phyloP scores from a whole-genome alignment of 2,888 invertebrate species.

The Pseudeuparius sepicola region DNA sequence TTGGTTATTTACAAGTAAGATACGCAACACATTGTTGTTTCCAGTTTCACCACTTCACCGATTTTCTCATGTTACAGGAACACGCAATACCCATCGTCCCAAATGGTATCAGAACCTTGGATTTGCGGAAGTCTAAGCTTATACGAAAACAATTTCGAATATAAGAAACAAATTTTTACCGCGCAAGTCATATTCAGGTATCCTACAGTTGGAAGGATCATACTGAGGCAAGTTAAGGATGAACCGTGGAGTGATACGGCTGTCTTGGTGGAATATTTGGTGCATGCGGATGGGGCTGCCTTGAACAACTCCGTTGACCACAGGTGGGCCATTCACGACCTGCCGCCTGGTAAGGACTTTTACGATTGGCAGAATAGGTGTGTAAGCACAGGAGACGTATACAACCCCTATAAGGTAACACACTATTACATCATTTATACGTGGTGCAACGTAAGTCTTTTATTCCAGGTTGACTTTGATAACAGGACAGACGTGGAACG shows the following conservation, averaged over 20 bases:
- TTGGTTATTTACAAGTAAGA: conserved; percentile 64
- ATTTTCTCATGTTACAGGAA: conserved; percentile 33
- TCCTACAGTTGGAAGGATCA: conserved; percentile 75
- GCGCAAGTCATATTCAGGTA: conserved; percentile 68
- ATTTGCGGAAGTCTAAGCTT: conserved; percentile 55
- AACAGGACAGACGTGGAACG: conserved; percentile 46
- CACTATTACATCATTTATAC: conserved; percentile 1
- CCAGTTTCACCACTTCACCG: neutral
- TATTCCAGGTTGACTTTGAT: conserved; percentile 47
- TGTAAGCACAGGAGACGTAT: conserved; percentile 64
- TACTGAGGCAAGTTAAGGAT: conserved; percentile 71
- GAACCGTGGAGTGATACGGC: conserved; percentile 79
- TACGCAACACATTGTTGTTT: neutral
- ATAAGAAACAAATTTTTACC: conserved; percentile 63
- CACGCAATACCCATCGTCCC: conserved; percentile 40
- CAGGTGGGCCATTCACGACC: conserved; percentile 76
- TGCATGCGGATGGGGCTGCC: conserved; percentile 77
- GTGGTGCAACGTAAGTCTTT: neutral
- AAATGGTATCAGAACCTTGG: conserved; percentile 42
- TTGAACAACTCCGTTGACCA: conserved; percentile 64
- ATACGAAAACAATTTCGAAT: conserved; percentile 53
- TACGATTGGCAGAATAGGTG: conserved; percentile 86
- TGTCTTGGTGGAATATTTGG: conserved; percentile 70
- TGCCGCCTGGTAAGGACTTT: conserved; percentile 74
- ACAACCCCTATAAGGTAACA: conserved; percentile 63